These are phyloP conservation scores for Micropoecilia bifurca DNA, from an alignment of 2,797 vertebrate genomes.

Conservation along the genomic window DNA sequence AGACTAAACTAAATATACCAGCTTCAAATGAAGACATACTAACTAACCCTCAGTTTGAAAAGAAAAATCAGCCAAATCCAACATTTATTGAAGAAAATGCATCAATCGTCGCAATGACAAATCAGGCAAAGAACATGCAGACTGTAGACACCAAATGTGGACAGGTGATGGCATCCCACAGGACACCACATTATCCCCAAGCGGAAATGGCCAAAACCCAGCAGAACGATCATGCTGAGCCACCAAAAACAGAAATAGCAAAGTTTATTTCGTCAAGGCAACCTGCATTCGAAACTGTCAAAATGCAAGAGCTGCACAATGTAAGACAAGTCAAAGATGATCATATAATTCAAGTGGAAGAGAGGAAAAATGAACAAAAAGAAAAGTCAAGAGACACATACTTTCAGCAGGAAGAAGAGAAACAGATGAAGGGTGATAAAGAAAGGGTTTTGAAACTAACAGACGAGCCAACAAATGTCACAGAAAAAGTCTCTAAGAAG, in stretches of 20 bases:
- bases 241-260: slow-evolving; percentile 43
- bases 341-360: slow-evolving; percentile 20
- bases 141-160: slow-evolving; percentile 42
- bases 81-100: slow-evolving; percentile 31
- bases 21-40: slow-evolving; percentile 38
- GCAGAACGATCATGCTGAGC: slow-evolving; percentile 47
- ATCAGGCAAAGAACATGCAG: slow-evolving; percentile 36
- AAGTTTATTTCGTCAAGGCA: slow-evolving; percentile 56
- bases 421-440: slow-evolving; percentile 36
- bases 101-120: slow-evolving; percentile 18
- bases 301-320: slow-evolving; percentile 23
- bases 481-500: slow-evolving; percentile 40
- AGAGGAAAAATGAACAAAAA: slow-evolving; percentile 22
- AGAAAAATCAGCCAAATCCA: slow-evolving; percentile 6
- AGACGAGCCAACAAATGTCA: slow-evolving; percentile 36
- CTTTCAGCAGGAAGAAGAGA: slow-evolving; percentile 8
- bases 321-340: slow-evolving; percentile 24
- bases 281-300: slow-evolving; percentile 39
- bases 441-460: slow-evolving; percentile 26
- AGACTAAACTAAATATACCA: slow-evolving; percentile 36
- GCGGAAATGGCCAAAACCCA: slow-evolving; percentile 46
- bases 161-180: slow-evolving; percentile 34
- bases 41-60: slow-evolving; percentile 33
- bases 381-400: slow-evolving; percentile 32
- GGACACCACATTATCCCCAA: slow-evolving; percentile 47